A percentile compares a stretch with the other conserved stretches of the same genome.
These are phyloP conservation scores for Polietes domitor DNA, from an alignment of 2,888 invertebrate genomes.

Conservation along the genomic window DNA sequence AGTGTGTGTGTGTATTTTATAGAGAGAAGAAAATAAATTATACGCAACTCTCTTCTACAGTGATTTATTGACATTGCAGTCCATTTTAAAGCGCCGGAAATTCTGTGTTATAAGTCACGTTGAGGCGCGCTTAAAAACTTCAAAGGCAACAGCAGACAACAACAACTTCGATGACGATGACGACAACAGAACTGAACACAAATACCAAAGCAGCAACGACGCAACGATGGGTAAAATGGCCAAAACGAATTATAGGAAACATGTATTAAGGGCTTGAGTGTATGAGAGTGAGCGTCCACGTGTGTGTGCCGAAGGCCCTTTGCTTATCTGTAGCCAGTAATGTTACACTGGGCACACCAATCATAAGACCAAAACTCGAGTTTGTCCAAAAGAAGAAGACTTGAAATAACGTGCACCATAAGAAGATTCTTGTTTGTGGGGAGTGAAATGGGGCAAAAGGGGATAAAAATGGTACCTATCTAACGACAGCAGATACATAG, in stretches of 20 bases:
- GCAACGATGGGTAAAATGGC: not conserved
- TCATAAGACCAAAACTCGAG: too few relatives aligned
- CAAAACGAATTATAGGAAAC: constrained; percentile 29
- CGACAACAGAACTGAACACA: not conserved
- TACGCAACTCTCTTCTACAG: constrained; percentile 65
- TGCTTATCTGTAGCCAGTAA: not conserved
- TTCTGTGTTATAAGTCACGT: constrained; percentile 63
- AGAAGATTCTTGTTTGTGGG: too few relatives aligned
- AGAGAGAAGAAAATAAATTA: constrained; percentile 25
- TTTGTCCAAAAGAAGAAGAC: too few relatives aligned
- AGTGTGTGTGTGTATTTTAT: not conserved
- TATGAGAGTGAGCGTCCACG: not conserved
- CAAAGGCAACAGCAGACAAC: not conserved
- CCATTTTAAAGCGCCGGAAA: constrained; percentile 70
- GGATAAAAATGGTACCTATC: too few relatives aligned
- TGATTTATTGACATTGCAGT: constrained; percentile 74
- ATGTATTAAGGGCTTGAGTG: not conserved
- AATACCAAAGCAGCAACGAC: not conserved
- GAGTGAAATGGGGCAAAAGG: not conserved
- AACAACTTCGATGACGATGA: not conserved
- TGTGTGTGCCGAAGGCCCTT: not conserved
- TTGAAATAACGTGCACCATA: too few relatives aligned
- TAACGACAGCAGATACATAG: too few relatives aligned
- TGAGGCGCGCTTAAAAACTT: constrained; percentile 54
- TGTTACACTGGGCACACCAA: too few relatives aligned